Base-by-base conservation (phyloP, 2,113 vertebrate genomes). In the Rhynchopsitta pachyrhyncha region DNA sequence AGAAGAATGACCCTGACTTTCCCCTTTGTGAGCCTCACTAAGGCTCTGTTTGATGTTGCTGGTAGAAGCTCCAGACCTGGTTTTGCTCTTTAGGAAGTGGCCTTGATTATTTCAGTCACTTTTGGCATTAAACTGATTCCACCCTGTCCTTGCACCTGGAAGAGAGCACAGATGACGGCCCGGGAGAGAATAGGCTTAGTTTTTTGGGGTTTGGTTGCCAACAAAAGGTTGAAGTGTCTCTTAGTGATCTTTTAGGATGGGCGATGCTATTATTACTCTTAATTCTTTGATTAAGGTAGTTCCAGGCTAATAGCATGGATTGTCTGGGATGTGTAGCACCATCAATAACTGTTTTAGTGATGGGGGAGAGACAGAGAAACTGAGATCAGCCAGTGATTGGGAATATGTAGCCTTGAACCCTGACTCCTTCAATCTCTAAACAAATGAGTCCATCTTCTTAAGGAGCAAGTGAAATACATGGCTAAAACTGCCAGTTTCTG, bases 21-120 rank as follows among this genome's bases (percentile, higher is more conserved):
- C n/a, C 42, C 2, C 0, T 9, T 7, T 25, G 3, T 35, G 57
- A 24, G 33, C 10, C 35, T 55, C 14, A 0, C 49, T 59, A 8
- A 52, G 19, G 29, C 46, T n/a, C 49, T 29, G n/a, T 41, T 13
- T 44, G 81, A 42, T 3, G 1, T 41, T 29, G 25, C 60, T 67
- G n/a, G 5, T 28, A 3, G 53, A 41, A 28, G 31, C 31, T 69
- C 9, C 64, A 20, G 77, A n/a, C 50, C 41, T 84, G n/a, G 0
- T 53, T 79, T 77, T 50, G 42, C 68, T 75, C 50, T 42, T 41
- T 24, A 12, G 49, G 27, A 42, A 76, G 50, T 82, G 77, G 52
- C 64, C 55, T n/a, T 67, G 66, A 41, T 33, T 41, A 1, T 16
- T 93, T 35, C 16, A 3, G 7, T 35, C 41, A 13, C 10, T 42